Evolutionary conservation across 2,797 vertebrate species (phyloP).

Genomic region (Falco concolor): DNA sequence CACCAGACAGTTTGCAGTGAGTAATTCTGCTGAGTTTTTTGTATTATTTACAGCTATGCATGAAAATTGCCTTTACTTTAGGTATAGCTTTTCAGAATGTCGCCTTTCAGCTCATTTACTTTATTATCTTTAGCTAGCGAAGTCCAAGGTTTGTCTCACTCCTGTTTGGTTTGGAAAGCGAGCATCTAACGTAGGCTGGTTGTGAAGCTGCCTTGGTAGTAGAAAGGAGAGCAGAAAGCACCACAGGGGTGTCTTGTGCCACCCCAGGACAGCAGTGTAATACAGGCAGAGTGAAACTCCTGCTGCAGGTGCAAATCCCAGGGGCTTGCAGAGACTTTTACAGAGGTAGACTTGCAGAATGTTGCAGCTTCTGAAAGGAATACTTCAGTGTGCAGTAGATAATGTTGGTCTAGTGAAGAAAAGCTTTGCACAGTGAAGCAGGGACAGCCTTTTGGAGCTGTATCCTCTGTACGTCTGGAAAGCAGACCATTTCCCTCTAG

Average conservation of each 20-base stretch:
- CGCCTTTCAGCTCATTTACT: not conserved
- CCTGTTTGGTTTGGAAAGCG: not conserved
- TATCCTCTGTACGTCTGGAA: not conserved
- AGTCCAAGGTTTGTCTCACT: not conserved
- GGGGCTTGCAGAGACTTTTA: not conserved
- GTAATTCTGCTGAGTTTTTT: not conserved
- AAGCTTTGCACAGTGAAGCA: not conserved
- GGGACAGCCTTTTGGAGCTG: not conserved
- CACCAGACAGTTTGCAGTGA: not conserved
- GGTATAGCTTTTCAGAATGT: not conserved
- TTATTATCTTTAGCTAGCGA: not conserved
- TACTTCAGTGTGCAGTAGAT: not conserved
- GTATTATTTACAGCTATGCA: not conserved
- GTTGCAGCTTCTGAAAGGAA: not conserved
- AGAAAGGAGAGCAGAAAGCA: not conserved
- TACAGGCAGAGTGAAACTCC: not conserved
- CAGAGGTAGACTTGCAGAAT: not conserved
- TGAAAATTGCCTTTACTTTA: not conserved
- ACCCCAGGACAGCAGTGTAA: not conserved
- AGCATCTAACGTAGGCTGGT: not conserved
- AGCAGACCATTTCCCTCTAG: not conserved
- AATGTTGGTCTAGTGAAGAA: not conserved
- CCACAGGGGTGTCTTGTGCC: too few species aligned
- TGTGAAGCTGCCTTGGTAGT: not conserved
- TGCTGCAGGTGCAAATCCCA: not conserved